Evolutionary conservation across 2,888 invertebrate species (phyloP).

Genomic region (Xestia sexstrigata): DNA sequence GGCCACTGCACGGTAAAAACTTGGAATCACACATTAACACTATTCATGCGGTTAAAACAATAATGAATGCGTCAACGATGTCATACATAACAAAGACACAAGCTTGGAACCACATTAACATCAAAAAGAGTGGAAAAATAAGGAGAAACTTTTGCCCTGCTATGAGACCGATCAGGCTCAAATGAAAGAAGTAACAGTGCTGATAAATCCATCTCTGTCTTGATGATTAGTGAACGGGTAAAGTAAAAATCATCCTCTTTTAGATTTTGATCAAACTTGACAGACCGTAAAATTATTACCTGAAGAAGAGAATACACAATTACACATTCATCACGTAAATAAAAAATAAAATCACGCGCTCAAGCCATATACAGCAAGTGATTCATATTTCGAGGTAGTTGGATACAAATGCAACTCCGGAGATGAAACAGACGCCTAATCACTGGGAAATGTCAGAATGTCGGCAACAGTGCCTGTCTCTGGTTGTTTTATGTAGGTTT

Average conservation of each 20-base stretch:
- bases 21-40: not conserved
- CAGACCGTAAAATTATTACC: not conserved
- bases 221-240: not conserved
- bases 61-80: too few species aligned
- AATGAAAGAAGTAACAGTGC: not conserved
- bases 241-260: not conserved
- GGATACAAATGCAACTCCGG: not conserved
- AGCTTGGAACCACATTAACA: not conserved
- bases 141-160: not conserved
- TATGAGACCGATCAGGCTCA: not conserved
- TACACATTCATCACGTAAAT: not conserved
- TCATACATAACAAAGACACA: not conserved
- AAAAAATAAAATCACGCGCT: not conserved
- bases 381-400: conserved; percentile 8
- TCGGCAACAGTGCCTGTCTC: not conserved
- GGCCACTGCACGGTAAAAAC: not conserved
- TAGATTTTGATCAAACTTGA: not conserved
- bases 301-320: not conserved
- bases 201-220: not conserved
- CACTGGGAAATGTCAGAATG: conserved; percentile 7
- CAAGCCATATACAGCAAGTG: not conserved
- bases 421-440: conserved; percentile 15
- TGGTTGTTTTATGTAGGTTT: not conserved
- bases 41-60: too few species aligned
- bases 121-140: not conserved